phyloP scores from a whole-genome alignment of 2,888 invertebrate genomes.

The Heliconius ismenius region DNA sequence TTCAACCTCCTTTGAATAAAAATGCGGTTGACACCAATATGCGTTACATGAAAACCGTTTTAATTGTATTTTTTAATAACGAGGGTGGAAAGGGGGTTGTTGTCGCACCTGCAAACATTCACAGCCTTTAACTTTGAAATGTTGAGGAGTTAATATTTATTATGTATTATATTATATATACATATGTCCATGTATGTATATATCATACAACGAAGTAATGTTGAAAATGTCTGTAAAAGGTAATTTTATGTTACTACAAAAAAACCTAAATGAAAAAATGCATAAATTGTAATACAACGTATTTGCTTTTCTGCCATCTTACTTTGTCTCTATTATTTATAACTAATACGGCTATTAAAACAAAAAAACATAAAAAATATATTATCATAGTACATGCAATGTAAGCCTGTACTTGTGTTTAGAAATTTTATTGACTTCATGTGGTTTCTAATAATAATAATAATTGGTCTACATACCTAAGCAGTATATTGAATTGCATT shows the following conservation, averaged over 20 bases:
- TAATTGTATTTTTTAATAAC: constrained; percentile 36
- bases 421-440: not conserved
- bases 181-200: not conserved
- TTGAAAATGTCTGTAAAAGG: too few relatives aligned
- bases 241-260: too few relatives aligned
- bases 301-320: not conserved
- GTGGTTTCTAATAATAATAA: not conserved
- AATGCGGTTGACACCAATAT: constrained; percentile 35
- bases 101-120: constrained; percentile 36
- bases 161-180: not conserved
- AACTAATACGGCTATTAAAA: not conserved
- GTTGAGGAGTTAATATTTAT: constrained; percentile 8
- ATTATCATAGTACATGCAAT: not conserved
- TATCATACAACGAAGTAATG: not conserved
- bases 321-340: not conserved
- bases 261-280: not conserved
- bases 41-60: constrained; percentile 38
- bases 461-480: not conserved
- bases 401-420: not conserved
- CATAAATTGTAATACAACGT: not conserved
- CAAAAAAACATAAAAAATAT: not conserved
- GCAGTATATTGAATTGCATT: not conserved
- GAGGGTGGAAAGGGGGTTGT: constrained; percentile 29
- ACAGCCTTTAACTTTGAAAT: constrained; percentile 20
- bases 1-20: constrained; percentile 27